Percentiles rank a stretch among this genome's conserved stretches.
Evolutionary conservation across 2,113 vertebrate species (phyloP).

Genomic region (Glaucomys volans): DNA sequence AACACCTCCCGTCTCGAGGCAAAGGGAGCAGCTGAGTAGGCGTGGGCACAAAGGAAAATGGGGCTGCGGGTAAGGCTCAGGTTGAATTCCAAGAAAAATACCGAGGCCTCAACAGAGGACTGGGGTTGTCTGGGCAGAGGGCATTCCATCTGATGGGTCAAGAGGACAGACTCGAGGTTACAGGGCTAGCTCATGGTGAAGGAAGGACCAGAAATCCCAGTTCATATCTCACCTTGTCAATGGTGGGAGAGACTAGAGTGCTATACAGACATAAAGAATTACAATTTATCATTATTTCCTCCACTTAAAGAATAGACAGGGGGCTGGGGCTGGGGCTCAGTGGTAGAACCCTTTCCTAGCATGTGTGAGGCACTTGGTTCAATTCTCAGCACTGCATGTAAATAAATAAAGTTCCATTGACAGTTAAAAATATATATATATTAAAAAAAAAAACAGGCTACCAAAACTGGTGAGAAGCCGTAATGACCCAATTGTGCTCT

Average conservation of each 20-base stretch:
- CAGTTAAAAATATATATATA: too few relatives aligned
- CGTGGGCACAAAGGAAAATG: constrained; percentile 1
- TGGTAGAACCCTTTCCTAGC: too few relatives aligned
- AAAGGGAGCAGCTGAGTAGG: not conserved
- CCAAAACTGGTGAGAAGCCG: not conserved
- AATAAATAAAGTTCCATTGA: too few relatives aligned
- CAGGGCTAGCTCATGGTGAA: not conserved
- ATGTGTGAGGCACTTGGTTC: too few relatives aligned
- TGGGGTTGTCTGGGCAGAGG: not conserved
- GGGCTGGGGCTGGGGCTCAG: too few relatives aligned
- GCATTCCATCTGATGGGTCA: not conserved
- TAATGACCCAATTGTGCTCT: not conserved
- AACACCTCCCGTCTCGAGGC: not conserved
- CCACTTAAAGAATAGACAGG: not conserved
- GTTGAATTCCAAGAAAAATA: constrained; percentile 53
- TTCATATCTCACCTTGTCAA: not conserved
- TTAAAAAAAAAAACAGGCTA: not conserved
- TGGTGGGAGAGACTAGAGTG: not conserved
- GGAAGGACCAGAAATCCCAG: not conserved
- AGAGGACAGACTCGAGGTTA: not conserved
- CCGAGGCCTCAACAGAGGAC: not conserved
- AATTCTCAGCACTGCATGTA: too few relatives aligned
- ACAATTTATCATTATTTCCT: not conserved
- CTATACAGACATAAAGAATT: not conserved
- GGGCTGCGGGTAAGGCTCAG: not conserved